phyloP scores from a whole-genome alignment of 2,113 vertebrate species.

The Oceanites oceanicus region DNA sequence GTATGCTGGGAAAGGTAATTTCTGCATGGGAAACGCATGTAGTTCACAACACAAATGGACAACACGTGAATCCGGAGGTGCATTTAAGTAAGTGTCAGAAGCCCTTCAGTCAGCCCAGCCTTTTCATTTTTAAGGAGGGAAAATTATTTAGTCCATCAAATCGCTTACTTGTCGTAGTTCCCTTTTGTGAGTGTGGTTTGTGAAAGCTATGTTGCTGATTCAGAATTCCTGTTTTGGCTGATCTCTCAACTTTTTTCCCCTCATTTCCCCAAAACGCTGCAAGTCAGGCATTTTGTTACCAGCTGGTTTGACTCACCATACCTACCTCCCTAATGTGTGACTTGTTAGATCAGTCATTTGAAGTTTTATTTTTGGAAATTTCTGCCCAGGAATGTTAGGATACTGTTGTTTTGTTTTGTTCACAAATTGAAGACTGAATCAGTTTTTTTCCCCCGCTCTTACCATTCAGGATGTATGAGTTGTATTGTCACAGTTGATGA shows the following conservation, averaged over 20 bases:
- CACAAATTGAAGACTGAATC: neutral
- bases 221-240: neutral
- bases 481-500: neutral
- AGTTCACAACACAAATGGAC: neutral
- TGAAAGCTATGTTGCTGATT: neutral
- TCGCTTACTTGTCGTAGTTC: neutral
- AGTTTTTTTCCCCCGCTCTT: neutral
- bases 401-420: neutral
- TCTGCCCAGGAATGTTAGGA: neutral
- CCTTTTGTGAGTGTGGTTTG: neutral
- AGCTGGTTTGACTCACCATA: neutral
- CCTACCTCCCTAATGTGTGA: neutral
- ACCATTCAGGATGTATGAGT: accelerated
- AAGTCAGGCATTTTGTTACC: neutral
- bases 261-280: neutral
- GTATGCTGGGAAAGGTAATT: neutral
- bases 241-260: neutral
- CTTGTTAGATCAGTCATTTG: neutral
- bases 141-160: neutral
- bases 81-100: neutral
- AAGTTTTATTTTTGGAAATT: neutral
- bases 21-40: neutral
- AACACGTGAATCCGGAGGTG: accelerated
- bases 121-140: neutral
- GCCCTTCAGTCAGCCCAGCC: neutral